These are phyloP conservation scores for Rhombomys opimus DNA, from an alignment of 2,113 vertebrate species.

Conservation along the genomic window DNA sequence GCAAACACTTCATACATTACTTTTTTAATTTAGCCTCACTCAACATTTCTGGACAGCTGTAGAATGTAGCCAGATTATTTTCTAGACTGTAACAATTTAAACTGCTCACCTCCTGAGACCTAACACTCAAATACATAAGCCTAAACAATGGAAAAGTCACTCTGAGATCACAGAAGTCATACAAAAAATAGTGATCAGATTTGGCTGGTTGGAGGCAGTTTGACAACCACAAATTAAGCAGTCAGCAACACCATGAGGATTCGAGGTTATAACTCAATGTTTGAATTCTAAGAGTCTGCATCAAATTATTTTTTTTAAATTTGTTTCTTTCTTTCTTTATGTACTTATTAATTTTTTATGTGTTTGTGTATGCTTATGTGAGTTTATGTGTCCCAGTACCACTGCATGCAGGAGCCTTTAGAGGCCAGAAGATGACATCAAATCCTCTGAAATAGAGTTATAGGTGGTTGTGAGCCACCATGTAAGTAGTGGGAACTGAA, in stretches of 20 bases:
- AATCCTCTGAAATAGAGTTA: not conserved
- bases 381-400: not conserved
- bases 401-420: not conserved
- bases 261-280: not conserved
- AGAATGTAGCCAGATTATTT: not conserved
- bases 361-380: not conserved
- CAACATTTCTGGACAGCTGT: not conserved
- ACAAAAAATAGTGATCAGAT: not conserved
- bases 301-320: not conserved
- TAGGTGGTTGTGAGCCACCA: not conserved
- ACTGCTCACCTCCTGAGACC: not conserved
- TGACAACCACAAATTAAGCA: not conserved
- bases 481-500: not conserved
- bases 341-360: not conserved
- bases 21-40: not conserved
- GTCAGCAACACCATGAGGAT: not conserved
- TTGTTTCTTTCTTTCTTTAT: not conserved
- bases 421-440: not conserved
- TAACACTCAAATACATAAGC: not conserved
- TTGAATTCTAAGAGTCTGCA: not conserved
- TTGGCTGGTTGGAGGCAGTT: accelerated
- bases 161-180: not conserved
- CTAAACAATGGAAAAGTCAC: not conserved
- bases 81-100: not conserved
- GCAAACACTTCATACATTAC: not conserved